A percentile compares a stretch with the other conserved stretches of the same genome.
phyloP scores from a whole-genome alignment of 1,140 invertebrate genomes.

The Cydia amplana region DNA sequence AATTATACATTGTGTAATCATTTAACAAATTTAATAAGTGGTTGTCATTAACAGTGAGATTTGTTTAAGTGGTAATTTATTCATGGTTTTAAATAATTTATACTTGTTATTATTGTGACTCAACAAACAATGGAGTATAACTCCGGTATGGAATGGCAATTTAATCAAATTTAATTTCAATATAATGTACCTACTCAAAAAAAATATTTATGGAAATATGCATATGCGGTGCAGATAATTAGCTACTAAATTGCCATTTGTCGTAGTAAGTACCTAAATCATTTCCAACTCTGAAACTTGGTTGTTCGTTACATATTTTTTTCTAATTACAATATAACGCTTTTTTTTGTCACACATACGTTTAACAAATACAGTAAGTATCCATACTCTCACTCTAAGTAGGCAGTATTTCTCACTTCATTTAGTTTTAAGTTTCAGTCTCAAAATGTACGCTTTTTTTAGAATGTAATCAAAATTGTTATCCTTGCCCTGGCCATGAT shows the following conservation, averaged over 20 bases:
- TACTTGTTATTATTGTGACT: slow-evolving; percentile 7
- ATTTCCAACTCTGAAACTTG: no score
- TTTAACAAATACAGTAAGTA: no score
- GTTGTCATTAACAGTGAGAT: slow-evolving; percentile 28
- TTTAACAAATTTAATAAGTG: slow-evolving; percentile 11
- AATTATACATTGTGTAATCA: not conserved
- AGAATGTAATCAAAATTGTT: not conserved
- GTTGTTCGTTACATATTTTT: no score
- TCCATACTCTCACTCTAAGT: not conserved
- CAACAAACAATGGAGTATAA: not conserved
- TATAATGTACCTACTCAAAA: no score
- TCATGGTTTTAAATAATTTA: slow-evolving; percentile 19
- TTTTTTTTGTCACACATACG: no score
- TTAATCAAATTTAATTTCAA: not conserved
- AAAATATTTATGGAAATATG: no score
- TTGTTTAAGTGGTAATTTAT: slow-evolving; percentile 29
- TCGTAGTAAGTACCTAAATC: not conserved
- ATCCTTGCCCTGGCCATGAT: not conserved
- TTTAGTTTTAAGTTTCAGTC: not conserved
- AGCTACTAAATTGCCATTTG: not conserved
- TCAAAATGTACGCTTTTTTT: not conserved
- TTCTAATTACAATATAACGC: no score
- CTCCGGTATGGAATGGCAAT: not conserved
- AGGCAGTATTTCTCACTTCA: not conserved
- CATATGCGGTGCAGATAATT: no score